Conservation (phyloP, 2,113 vertebrate species). For the Micronycteris hirsuta region DNA sequence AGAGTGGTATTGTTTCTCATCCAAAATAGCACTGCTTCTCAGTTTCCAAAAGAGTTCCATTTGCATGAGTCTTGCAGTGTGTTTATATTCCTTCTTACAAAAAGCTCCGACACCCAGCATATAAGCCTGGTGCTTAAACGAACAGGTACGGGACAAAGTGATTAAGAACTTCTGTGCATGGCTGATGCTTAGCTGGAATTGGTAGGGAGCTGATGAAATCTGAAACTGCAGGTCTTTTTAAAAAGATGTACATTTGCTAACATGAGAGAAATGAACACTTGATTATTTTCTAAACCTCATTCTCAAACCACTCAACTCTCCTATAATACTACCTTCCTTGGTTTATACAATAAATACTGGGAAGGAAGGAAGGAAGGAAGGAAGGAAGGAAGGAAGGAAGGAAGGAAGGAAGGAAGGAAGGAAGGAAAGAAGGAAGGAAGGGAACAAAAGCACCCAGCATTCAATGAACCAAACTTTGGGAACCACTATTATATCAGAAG, state of each 20-base stretch:
- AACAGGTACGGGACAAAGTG: neutral
- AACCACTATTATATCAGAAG: neutral
- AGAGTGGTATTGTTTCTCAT: neutral
- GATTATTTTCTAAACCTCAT: neutral
- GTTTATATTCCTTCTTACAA: neutral
- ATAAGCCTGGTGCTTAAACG: neutral
- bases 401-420: no score
- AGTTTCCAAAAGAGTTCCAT: neutral
- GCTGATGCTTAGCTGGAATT: neutral
- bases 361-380: no score
- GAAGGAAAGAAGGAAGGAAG: no score
- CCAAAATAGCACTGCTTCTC: slow-evolving; percentile 24
- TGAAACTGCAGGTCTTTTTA: neutral
- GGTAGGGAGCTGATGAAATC: neutral
- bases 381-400: no score
- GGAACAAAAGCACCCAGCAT: neutral
- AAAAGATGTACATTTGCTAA: neutral
- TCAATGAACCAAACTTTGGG: neutral
- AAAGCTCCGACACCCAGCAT: neutral
- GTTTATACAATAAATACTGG: neutral
- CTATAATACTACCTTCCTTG: neutral
- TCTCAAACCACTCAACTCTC: neutral
- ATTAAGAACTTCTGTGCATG: neutral
- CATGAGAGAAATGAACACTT: neutral
- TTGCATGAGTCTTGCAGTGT: neutral